Conservation (phyloP, 1,140 invertebrate genomes). For the Epicauta chinensis region DNA sequence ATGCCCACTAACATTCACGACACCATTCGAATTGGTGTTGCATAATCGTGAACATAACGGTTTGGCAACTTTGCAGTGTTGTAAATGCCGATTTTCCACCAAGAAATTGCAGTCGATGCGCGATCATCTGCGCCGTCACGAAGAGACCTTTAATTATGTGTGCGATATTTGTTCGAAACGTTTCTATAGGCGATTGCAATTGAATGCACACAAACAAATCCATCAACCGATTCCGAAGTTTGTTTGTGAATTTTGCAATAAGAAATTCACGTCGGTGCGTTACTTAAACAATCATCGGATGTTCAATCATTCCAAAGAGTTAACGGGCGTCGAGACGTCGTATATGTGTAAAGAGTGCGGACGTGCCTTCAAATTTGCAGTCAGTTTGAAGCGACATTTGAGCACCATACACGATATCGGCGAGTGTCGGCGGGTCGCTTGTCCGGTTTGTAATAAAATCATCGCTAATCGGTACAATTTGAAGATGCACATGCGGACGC, state of each 20-base stretch:
- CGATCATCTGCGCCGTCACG: conserved; percentile 45
- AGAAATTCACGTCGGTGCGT: conserved; percentile 41
- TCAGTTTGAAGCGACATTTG: conserved; percentile 28
- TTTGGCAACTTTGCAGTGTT: background rate
- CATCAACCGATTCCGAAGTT: conserved; percentile 28
- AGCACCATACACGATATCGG: conserved; percentile 31
- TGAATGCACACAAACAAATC: conserved; percentile 43
- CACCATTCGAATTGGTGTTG: conserved; percentile 8
- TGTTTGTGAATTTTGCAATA: conserved; percentile 45
- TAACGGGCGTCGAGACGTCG: conserved; percentile 23
- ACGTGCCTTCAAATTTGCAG: conserved; percentile 32
- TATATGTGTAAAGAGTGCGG: conserved; percentile 30
- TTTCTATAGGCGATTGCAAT: conserved; percentile 41
- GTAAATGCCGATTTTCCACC: conserved; percentile 13
- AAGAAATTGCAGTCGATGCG: conserved; percentile 19
- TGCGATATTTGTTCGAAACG: conserved; percentile 47
- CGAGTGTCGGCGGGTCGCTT: conserved; percentile 24
- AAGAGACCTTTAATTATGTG: conserved; percentile 45
- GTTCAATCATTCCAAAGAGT: conserved; percentile 30
- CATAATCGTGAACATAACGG: conserved; percentile 7
- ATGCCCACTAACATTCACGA: conserved; percentile 18
- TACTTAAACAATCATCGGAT: conserved; percentile 40
- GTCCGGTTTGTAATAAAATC: conserved; percentile 31
- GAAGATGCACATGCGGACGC: conserved; percentile 65
- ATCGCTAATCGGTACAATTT: conserved; percentile 34